Evolutionary conservation across 2,888 invertebrate species (phyloP), one percentile per base, ranked within the genome.

Genomic region (Callosobruchus maculatus): DNA sequence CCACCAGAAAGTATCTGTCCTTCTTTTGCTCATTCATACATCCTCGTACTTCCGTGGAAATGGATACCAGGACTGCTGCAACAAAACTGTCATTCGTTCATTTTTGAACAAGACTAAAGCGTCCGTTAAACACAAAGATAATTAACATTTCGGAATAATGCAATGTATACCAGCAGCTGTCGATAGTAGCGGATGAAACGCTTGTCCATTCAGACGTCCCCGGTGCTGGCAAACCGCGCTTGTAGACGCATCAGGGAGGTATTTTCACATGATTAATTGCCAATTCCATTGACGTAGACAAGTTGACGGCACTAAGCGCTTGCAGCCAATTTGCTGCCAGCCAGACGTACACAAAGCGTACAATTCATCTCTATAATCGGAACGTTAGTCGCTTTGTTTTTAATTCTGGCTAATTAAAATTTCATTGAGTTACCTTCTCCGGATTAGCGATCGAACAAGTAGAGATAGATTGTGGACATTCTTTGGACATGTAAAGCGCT

Each of bases 251-350:
- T 79, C 80, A 79, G 77, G 75, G 78, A 80, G 77, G 79, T 79
- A 80, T 78, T 79, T 77, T 75, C 74, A 73, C 77, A 81, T 82
- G 82, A 82, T 81, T 80, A 81, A 81, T 82, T 82, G 74, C 79
- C 70, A 78, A 73, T 73, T 49, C 74, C 76, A 78, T 77, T 76
- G 78, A 79, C 76, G 78, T 75, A 78, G 81, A 82, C 81, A 81
- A 82, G 78, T 81, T 80, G 82, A 81, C 79, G 78, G 49, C 49
- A 49, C 13, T 18, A 7, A 7, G 49, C 49, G 49, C 18, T 49
- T 49, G 49, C 13, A 49, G 49, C 49, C 49, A 49, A 49, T 49
- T 49, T 49, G 49, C 49, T 49, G 49, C 49, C 49, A 18, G 49
- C 49, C 26, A 49, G 49, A 3, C 5, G 13, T 5, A 49, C 49